These are phyloP conservation scores for Amphimallon solstitiale DNA, from an alignment of 2,888 invertebrate species.

Conservation along the genomic window DNA sequence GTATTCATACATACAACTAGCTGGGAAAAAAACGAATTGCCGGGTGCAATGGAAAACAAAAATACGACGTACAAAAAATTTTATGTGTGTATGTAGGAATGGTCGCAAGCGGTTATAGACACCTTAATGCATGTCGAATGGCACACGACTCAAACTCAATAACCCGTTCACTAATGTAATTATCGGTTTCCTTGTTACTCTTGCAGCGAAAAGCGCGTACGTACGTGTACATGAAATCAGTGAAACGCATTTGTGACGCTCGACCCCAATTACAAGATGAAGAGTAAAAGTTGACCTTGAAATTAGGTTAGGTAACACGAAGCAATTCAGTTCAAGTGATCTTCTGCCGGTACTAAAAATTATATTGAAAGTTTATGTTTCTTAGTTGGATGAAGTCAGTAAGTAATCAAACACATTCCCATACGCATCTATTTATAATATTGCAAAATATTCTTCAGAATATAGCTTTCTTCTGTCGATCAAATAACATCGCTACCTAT, in stretches of 20 bases:
- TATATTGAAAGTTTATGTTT: too few relatives aligned
- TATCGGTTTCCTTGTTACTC: slow-evolving; percentile 7
- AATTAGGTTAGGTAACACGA: slow-evolving; percentile 12
- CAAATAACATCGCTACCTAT: too few relatives aligned
- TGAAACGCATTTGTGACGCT: slow-evolving; percentile 16
- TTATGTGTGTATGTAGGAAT: background rate
- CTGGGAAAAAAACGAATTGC: slow-evolving; percentile 17
- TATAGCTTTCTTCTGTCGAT: too few relatives aligned
- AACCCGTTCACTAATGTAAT: slow-evolving; percentile 11
- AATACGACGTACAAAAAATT: background rate
- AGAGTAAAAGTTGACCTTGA: slow-evolving; percentile 40
- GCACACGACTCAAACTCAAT: slow-evolving; percentile 12
- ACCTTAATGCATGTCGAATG: slow-evolving; percentile 19
- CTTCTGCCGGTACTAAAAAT: too few relatives aligned
- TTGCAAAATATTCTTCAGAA: too few relatives aligned
- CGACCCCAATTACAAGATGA: slow-evolving; percentile 24
- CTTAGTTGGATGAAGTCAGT: too few relatives aligned
- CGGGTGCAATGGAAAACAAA: slow-evolving; percentile 16
- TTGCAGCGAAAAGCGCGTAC: slow-evolving; percentile 14
- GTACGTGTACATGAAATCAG: background rate
- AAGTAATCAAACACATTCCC: too few relatives aligned
- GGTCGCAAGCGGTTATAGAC: background rate
- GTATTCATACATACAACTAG: background rate
- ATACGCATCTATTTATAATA: too few relatives aligned
- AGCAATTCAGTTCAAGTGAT: background rate